A percentile compares a stretch with the other conserved stretches of the same genome.
These are phyloP conservation scores for Monopis laevigella DNA, from an alignment of 2,888 invertebrate species.

Conservation along the genomic window DNA sequence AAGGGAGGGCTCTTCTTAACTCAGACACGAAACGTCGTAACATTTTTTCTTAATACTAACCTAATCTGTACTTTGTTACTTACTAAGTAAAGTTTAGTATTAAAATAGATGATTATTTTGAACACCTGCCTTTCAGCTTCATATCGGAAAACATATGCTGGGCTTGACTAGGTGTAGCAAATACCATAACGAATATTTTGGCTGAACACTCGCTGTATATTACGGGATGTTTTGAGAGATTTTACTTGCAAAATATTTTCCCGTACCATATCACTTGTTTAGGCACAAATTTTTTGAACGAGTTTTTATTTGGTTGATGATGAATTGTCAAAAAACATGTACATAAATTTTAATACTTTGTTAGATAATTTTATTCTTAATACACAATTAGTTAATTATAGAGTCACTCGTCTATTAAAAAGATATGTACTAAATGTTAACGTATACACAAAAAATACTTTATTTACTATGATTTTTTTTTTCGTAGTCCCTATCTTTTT, in stretches of 20 bases:
- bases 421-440: no score
- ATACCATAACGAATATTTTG: slow-evolving; percentile 67
- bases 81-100: not conserved
- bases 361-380: no score
- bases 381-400: no score
- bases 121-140: slow-evolving; percentile 66
- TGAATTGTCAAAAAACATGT: no score
- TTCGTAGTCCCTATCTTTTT: no score
- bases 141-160: slow-evolving; percentile 64
- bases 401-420: no score
- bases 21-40: slow-evolving; percentile 34
- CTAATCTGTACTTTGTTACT: slow-evolving; percentile 26
- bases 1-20: slow-evolving; percentile 45
- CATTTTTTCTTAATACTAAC: slow-evolving; percentile 22
- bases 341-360: no score
- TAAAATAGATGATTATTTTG: slow-evolving; percentile 30
- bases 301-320: no score
- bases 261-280: no score
- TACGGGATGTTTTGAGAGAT: slow-evolving; percentile 56
- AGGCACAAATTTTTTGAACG: no score
- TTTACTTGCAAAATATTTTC: slow-evolving; percentile 36
- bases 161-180: slow-evolving; percentile 64
- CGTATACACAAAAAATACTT: no score
- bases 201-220: slow-evolving; percentile 57
- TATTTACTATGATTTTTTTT: no score